Evolutionary conservation across 2,888 invertebrate species (phyloP), one percentile per base, ranked within the genome.

Genomic region (Nomada fabriciana): DNA sequence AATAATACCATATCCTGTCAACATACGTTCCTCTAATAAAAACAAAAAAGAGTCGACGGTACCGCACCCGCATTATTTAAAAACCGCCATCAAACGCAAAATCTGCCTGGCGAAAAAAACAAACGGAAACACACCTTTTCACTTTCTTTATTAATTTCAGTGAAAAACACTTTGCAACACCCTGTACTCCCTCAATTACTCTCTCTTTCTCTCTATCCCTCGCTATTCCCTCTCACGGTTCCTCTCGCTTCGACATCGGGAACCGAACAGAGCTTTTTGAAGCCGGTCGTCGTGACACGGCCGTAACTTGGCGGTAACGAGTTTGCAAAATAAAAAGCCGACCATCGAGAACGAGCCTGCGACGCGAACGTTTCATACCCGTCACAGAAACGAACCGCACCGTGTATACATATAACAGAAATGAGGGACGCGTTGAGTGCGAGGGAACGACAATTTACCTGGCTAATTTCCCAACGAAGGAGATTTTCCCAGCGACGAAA

Each of bases 261-360:
- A 63, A 52, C 50, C 59, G 50, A 78, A 73, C 72, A 57, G 20
- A 23, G 20, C 72, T 69, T 84, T 77, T 80, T 71, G 74, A 75
- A 74, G 67, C 57, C 42, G 64, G 60, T 55, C 77, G 78, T 65
- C 67, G 72, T 64, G 84, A 79, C 77, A 64, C 73, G 63, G 63
- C 55, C 64, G 72, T 80, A 80, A 86, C 83, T 85, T 61, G 65
- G 36, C 71, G 83, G 73, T 83, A 86, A 86, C 86, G 83, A 87
- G 86, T 83, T 87, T 73, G 78, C 64, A 67, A 80, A 83, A 85
- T 77, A 79, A 81, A 77, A 82, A 80, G 67, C 25, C 67, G 53
- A 11, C 43, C n/a, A 53, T 10, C 76, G 63, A 55, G 65, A 10
- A 47, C 72, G 23, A 77, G 78, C 70, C 83, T 80, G 63, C 70